These are phyloP conservation scores for Dendroctonus ponderosae DNA, from an alignment of 1,140 invertebrate genomes.

Conservation along the genomic window DNA sequence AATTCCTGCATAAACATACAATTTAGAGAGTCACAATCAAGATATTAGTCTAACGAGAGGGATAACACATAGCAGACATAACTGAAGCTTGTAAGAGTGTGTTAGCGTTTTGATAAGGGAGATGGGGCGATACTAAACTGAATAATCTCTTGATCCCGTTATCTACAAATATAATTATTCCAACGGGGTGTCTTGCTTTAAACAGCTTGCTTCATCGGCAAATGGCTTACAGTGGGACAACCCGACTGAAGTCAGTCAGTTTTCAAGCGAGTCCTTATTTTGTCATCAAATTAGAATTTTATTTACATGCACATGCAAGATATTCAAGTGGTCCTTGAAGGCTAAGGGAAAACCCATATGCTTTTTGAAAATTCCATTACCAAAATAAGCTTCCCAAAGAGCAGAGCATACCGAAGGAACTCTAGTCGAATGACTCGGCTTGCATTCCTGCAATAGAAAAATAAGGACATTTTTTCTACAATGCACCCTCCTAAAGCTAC, in stretches of 20 bases:
- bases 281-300: too few species aligned
- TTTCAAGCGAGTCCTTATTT: too few species aligned
- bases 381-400: too few species aligned
- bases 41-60: conserved; percentile 38
- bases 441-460: neutral
- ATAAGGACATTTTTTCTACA: too few species aligned
- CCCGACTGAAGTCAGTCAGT: too few species aligned
- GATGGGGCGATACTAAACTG: conserved; percentile 49
- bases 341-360: too few species aligned
- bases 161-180: conserved; percentile 53
- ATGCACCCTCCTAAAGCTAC: too few species aligned
- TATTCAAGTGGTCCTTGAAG: too few species aligned
- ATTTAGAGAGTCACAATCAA: conserved; percentile 31
- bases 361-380: too few species aligned
- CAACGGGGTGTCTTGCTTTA: conserved; percentile 52
- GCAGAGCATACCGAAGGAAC: neutral
- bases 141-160: conserved; percentile 52
- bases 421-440: neutral
- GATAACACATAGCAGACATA: conserved; percentile 39
- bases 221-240: conserved; percentile 16
- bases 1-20: neutral
- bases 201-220: conserved; percentile 50
- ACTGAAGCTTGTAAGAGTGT: conserved; percentile 45
- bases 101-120: conserved; percentile 49
- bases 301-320: too few species aligned